Conservation (phyloP, 1,140 invertebrate species). For the Lepidurus couesii region DNA sequence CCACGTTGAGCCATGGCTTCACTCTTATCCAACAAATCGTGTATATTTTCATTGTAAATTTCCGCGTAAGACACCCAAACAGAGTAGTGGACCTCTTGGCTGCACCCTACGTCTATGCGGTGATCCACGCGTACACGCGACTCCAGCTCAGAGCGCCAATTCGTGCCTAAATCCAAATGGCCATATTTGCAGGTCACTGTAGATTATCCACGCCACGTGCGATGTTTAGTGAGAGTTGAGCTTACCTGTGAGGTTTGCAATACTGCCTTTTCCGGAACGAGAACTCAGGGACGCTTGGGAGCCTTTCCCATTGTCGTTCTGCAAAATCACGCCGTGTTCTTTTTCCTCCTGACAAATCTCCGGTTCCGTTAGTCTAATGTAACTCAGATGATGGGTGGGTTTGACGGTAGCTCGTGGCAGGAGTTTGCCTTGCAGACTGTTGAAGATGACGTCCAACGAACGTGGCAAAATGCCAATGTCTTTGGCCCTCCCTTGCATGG, state of each 20-base stretch:
- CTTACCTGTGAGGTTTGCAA: not conserved
- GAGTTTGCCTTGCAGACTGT: slow-evolving; percentile 45
- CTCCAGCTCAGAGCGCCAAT: not conserved
- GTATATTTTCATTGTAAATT: slow-evolving; percentile 88
- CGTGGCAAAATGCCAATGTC: slow-evolving; percentile 73
- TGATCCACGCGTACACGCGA: not conserved
- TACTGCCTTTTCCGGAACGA: not conserved
- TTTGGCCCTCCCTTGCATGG: slow-evolving; percentile 62
- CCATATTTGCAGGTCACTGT: too few relatives aligned
- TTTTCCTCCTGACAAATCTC: slow-evolving; percentile 5
- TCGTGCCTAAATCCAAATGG: not conserved
- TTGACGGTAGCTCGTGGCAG: slow-evolving; percentile 38
- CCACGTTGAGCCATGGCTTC: slow-evolving; percentile 42
- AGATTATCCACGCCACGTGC: too few relatives aligned
- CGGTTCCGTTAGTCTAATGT: slow-evolving; percentile 23
- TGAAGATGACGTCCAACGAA: slow-evolving; percentile 71
- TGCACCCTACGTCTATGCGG: not conserved
- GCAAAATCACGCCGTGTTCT: slow-evolving; percentile 31
- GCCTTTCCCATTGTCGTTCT: not conserved
- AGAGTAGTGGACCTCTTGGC: slow-evolving; percentile 43
- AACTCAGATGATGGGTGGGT: not conserved
- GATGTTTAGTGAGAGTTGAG: too few relatives aligned
- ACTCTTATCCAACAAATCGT: slow-evolving; percentile 62
- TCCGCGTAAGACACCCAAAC: slow-evolving; percentile 87
- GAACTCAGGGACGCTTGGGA: not conserved